These are phyloP conservation scores for Harpagoxenus sublaevis DNA, from an alignment of 2,888 invertebrate species.

Conservation along the genomic window DNA sequence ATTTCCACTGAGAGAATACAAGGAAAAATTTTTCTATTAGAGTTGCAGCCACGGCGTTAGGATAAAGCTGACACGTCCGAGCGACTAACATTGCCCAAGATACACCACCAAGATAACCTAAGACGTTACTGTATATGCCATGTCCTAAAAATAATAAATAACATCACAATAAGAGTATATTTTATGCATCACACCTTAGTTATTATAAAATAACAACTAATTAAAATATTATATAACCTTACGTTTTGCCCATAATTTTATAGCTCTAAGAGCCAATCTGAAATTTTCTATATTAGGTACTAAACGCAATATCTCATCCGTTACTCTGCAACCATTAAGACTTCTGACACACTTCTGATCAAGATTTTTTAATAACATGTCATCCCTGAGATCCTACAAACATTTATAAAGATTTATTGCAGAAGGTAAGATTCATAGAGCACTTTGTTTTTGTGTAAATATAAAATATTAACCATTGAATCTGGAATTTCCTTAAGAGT, in stretches of 20 bases:
- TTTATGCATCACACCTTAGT: background rate
- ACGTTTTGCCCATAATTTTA: constrained; percentile 99
- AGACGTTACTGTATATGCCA: constrained; percentile 99
- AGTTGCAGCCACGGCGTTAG: constrained; percentile 97
- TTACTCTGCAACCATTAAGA: constrained; percentile 98
- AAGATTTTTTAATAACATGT: constrained; percentile 96
- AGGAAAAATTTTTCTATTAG: constrained; percentile 99
- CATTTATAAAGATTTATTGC: constrained; percentile 45
- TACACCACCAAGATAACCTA: constrained; percentile 99
- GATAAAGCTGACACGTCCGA: constrained; percentile 98
- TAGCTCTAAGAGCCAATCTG: constrained; percentile 96
- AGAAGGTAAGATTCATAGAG: background rate
- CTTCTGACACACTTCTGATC: constrained; percentile 99
- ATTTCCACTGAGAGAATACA: constrained; percentile 99
- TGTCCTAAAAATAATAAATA: constrained; percentile 89
- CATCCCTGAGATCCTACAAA: constrained; percentile 94
- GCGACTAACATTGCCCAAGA: constrained; percentile 99
- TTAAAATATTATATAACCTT: constrained; percentile 85
- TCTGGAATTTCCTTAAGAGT: constrained; percentile 98
- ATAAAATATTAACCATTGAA: constrained; percentile 86
- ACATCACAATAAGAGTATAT: background rate
- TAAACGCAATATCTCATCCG: constrained; percentile 98
- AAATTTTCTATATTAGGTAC: constrained; percentile 98
- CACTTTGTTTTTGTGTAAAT: background rate
- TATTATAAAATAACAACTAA: background rate